A percentile compares a stretch with the other conserved stretches of the same genome.
phyloP scores from a whole-genome alignment of 2,797 vertebrate genomes.

The Siniperca scherzeri region DNA sequence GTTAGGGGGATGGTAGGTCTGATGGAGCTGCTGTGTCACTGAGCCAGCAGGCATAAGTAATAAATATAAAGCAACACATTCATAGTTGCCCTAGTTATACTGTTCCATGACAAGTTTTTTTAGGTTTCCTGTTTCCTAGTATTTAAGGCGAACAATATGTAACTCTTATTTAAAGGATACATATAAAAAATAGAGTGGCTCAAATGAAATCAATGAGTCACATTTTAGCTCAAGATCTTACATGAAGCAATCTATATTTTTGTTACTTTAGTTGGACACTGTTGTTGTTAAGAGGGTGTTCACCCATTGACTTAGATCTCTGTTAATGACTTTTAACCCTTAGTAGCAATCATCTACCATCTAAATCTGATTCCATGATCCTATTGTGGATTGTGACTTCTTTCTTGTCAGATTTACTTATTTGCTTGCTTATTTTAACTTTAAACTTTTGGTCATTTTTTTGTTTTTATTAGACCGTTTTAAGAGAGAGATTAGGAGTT shows the following conservation, averaged over 20 bases:
- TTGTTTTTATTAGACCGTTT: not conserved
- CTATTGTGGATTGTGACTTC: not conserved
- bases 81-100: constrained; percentile 12
- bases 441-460: not conserved
- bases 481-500: not conserved
- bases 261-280: not conserved
- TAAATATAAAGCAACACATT: constrained; percentile 62
- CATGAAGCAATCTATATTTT: not conserved
- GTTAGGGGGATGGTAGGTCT: constrained; percentile 44
- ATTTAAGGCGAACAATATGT: not conserved
- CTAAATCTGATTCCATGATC: not conserved
- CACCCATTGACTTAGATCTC: not conserved
- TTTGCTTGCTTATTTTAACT: not conserved
- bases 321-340: not conserved
- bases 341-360: not conserved
- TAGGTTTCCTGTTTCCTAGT: not conserved
- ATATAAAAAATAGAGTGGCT: not conserved
- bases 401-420: not conserved
- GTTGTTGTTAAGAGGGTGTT: not conserved
- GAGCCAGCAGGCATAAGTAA: constrained; percentile 52
- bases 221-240: not conserved
- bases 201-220: not conserved
- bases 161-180: not conserved
- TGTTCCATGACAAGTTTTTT: not conserved
- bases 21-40: constrained; percentile 74